Evolutionary conservation across 2,797 vertebrate genomes (phyloP).

Genomic region (Pangasius larnaudii): DNA sequence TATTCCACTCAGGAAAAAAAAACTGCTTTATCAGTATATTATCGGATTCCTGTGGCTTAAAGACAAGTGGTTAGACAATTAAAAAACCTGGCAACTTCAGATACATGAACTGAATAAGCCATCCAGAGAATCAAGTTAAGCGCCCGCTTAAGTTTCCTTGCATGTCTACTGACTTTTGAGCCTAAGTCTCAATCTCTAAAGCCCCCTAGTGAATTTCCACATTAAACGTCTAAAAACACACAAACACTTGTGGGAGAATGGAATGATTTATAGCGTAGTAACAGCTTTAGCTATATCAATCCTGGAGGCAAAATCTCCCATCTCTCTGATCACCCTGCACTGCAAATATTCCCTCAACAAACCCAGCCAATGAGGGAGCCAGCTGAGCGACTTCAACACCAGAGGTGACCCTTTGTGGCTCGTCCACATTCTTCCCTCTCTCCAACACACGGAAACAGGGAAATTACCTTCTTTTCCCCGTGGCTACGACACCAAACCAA

Average conservation of each 20-base stretch:
- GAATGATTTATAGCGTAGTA: background rate
- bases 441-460: background rate
- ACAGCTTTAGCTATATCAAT: conserved; percentile 31
- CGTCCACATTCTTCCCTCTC: background rate
- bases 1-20: background rate
- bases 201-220: background rate
- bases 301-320: conserved; percentile 35
- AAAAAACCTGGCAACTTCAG: background rate
- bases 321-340: conserved; percentile 13
- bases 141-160: background rate
- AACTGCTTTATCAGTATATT: background rate
- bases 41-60: background rate
- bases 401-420: conserved; percentile 9
- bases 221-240: background rate
- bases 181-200: background rate
- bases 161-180: background rate
- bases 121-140: conserved; percentile 1
- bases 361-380: background rate
- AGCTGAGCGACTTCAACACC: conserved; percentile 3
- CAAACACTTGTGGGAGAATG: background rate
- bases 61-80: background rate
- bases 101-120: background rate
- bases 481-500: background rate
- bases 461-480: background rate
- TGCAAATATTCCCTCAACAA: conserved; percentile 31